phyloP scores from a whole-genome alignment of 2,113 vertebrate genomes.

The Gallinago undulata region DNA sequence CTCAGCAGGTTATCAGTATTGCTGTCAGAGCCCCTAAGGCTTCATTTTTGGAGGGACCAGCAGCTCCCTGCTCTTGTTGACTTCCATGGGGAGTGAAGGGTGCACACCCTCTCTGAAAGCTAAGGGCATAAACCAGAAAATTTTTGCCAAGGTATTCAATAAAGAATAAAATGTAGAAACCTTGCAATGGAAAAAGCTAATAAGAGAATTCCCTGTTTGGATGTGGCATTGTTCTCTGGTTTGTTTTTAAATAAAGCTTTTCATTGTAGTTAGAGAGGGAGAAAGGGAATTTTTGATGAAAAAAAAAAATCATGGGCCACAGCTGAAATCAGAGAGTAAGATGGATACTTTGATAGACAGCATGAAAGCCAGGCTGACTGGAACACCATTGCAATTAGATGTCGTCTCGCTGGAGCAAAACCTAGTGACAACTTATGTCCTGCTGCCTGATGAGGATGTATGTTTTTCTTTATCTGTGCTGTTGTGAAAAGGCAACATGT shows the following conservation, averaged over 20 bases:
- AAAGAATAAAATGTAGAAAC: neutral
- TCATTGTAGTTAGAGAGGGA: neutral
- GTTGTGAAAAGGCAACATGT: neutral
- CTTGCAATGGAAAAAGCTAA: neutral
- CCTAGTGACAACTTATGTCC: neutral
- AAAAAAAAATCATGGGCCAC: neutral
- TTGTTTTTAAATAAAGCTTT: constrained; percentile 18
- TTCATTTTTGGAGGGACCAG: neutral
- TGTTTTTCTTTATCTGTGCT: neutral
- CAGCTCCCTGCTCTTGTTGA: neutral
- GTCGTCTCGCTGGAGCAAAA: neutral
- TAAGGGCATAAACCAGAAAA: neutral
- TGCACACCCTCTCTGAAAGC: neutral
- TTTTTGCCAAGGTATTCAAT: neutral
- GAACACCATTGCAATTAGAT: neutral
- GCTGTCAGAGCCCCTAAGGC: neutral
- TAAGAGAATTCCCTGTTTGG: neutral
- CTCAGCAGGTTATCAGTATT: neutral
- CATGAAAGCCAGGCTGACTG: neutral
- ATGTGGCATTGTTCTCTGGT: neutral
- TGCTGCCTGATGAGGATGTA: neutral
- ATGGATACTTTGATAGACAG: neutral
- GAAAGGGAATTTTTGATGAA: neutral
- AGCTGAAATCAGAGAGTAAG: neutral
- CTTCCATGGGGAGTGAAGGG: neutral